Base-by-base conservation (phyloP, 2,113 vertebrate genomes). In the Melanostigma gelatinosum region DNA sequence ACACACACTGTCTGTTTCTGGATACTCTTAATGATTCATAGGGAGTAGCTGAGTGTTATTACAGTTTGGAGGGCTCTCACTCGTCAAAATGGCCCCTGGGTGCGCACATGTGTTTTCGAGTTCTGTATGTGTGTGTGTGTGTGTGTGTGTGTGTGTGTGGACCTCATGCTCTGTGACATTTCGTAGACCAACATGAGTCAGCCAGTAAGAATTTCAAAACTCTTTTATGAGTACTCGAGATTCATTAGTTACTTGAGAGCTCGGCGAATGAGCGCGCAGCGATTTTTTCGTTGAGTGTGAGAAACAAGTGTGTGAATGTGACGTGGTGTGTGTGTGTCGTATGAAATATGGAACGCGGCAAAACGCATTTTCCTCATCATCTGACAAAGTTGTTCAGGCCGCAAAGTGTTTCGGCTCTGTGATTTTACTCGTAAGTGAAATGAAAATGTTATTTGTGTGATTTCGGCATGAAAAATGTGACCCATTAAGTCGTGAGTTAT, bases 21-120 rank as follows among this genome's bases (percentile, higher is more conserved):
- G 74, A 85, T 86, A 85, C 65, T 55, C 18, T 27, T 54, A 88
- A 83, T 93, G 77, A 91, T 90, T 93, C 82, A 90, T 74, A 61
- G 76, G 66, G 64, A 90, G 83, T 60, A 89, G 77, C 85, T 79
- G 87, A 88, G 83, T 81, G 87, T 92, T 90, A 89, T 85, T 90
- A 80, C 82, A 89, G 85, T 87, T 87, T 80, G 72, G 84, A 90
- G 87, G 82, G 83, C 80, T 85, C 75, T 91, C 87, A 83, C 81
- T 90, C 52, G 65, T 88, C 89, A 82, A 65, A 85, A 83, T 73
- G 79, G 73, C 77, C 85, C 83, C 68, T 78, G 85, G 72, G 85
- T 75, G 77, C 44, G 3, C 64, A 71, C 71, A 80, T 87, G 61
- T 90, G 86, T 82, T 85, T 75, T 61, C 6, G 73, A 66, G 81